Evolutionary conservation across 1,140 invertebrate species (phyloP).

Genomic region (Drosophila sulfurigaster): DNA sequence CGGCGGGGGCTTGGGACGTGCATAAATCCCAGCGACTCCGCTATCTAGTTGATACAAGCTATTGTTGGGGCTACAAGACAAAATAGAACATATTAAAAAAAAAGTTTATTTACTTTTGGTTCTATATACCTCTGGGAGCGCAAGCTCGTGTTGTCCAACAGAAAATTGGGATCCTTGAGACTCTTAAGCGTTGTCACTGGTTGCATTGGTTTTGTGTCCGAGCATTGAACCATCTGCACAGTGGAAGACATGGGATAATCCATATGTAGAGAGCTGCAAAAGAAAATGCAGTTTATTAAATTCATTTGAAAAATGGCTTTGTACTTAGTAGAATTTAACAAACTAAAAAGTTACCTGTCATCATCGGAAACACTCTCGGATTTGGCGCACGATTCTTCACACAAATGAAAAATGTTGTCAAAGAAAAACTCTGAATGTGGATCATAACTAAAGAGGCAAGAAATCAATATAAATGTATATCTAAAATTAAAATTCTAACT

Average conservation of each 20-base stretch:
- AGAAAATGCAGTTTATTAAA: background rate
- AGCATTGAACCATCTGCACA: slow-evolving; percentile 84
- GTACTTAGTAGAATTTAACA: background rate
- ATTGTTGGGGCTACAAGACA: slow-evolving; percentile 67
- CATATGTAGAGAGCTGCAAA: slow-evolving; percentile 53
- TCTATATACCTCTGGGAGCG: slow-evolving; percentile 71
- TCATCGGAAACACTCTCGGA: slow-evolving; percentile 56
- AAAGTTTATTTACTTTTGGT: background rate
- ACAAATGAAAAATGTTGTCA: slow-evolving; percentile 83
- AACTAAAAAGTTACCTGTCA: slow-evolving; percentile 64
- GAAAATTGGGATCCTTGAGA: slow-evolving; percentile 79
- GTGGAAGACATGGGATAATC: slow-evolving; percentile 74
- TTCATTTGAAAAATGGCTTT: background rate
- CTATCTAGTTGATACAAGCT: slow-evolving; percentile 77
- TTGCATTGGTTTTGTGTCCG: slow-evolving; percentile 74
- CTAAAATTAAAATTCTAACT: slow-evolving; percentile 8
- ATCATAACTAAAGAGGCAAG: slow-evolving; percentile 70
- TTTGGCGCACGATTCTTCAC: slow-evolving; percentile 76
- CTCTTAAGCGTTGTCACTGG: slow-evolving; percentile 80
- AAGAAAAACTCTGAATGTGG: slow-evolving; percentile 82
- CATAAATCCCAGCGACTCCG: slow-evolving; percentile 68
- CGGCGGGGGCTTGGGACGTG: slow-evolving; percentile 80
- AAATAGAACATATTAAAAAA: background rate
- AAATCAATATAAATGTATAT: slow-evolving; percentile 36
- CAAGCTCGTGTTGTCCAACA: slow-evolving; percentile 78